Conservation (phyloP, 2,113 vertebrate genomes). For the Triplophysa dalaica region DNA sequence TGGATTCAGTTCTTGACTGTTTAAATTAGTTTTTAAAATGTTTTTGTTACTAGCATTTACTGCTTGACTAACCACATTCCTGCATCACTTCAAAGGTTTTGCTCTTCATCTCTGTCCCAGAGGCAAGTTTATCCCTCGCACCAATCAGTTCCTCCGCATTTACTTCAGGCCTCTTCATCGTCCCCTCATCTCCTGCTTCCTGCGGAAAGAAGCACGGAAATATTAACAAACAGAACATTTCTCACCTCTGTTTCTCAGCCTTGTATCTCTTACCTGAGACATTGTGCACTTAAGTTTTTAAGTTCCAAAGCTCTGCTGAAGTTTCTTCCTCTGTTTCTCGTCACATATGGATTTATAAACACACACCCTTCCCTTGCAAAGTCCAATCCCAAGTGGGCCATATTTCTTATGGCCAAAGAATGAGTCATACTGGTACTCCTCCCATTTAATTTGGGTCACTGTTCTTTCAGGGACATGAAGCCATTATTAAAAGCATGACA, state of each 20-base stretch:
- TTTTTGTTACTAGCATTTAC: neutral
- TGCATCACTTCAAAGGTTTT: constrained; percentile 95
- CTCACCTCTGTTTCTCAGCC: neutral
- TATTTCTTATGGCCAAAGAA: constrained; percentile 37
- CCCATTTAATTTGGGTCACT: constrained; percentile 30
- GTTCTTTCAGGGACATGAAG: constrained; percentile 14
- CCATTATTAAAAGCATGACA: constrained; percentile 22
- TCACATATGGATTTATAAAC: constrained; percentile 14
- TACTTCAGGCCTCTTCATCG: constrained; percentile 86
- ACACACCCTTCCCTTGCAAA: constrained; percentile 41
- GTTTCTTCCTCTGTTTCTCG: constrained; percentile 67
- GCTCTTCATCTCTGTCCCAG: constrained; percentile 79
- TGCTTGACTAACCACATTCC: constrained; percentile 82
- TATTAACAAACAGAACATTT: neutral
- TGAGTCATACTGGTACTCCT: constrained; percentile 50
- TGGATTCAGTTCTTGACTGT: neutral
- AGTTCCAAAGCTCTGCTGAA: constrained; percentile 67
- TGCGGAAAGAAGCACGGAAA: constrained; percentile 43
- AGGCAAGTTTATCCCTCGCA: constrained; percentile 77
- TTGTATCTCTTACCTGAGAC: constrained; percentile 75
- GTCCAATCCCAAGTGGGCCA: constrained; percentile 36
- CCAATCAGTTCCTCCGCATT: constrained; percentile 87
- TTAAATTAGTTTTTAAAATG: neutral
- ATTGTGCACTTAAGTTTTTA: constrained; percentile 74
- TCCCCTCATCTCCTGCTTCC: constrained; percentile 67